These are phyloP conservation scores for Stomatorhinus walkeri DNA, from an alignment of 2,797 vertebrate genomes.

Conservation along the genomic window DNA sequence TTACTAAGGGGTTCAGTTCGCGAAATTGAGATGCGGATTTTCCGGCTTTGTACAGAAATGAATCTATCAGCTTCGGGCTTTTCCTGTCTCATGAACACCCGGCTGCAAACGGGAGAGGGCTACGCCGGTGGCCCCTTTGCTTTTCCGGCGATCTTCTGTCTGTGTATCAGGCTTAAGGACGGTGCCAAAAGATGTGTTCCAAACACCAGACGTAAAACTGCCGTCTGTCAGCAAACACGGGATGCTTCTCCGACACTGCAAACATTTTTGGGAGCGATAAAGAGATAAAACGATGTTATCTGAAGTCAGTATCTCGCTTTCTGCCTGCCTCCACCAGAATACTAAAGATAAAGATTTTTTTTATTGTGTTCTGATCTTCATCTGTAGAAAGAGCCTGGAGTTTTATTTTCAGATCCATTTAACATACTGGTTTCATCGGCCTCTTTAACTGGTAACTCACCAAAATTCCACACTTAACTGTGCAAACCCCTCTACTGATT, in stretches of 20 bases:
- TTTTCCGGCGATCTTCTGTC: background rate
- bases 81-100: background rate
- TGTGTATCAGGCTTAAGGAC: background rate
- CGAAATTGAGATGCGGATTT: background rate
- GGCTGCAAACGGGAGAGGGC: background rate
- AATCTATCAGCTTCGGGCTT: background rate
- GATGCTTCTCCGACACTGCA: background rate
- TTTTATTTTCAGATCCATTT: background rate
- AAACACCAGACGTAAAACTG: background rate
- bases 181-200: background rate
- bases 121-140: background rate
- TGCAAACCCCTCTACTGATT: background rate
- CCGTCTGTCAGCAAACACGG: background rate
- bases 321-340: background rate
- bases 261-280: constrained; percentile 1
- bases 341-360: constrained; percentile 1
- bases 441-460: background rate
- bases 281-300: background rate
- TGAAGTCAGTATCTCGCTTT: background rate
- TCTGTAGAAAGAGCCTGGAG: background rate
- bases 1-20: background rate
- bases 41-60: background rate
- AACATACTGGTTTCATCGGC: background rate
- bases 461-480: background rate
- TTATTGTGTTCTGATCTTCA: background rate